These are phyloP conservation scores for Pandemis corylana DNA, from an alignment of 2,888 invertebrate genomes.

Conservation along the genomic window DNA sequence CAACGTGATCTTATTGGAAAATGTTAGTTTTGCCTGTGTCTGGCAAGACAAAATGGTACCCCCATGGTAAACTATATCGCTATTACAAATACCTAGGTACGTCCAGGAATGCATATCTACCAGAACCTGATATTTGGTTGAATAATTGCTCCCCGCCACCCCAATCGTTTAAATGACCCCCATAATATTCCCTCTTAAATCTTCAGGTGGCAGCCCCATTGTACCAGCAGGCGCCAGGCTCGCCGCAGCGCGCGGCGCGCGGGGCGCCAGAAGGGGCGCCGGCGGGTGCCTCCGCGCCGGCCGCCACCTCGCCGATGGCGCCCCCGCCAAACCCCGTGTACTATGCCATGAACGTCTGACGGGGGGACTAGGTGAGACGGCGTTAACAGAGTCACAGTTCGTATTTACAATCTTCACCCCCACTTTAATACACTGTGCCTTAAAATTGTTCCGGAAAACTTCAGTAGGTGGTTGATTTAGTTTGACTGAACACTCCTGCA, in stretches of 20 bases:
- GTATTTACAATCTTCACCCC: no score
- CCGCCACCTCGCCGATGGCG: constrained; percentile 80
- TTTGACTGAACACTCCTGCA: no score
- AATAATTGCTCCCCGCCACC: no score
- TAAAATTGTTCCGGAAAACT: no score
- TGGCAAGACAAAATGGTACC: background rate
- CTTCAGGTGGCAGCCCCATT: constrained; percentile 75
- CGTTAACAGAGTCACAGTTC: background rate
- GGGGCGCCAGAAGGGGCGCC: constrained; percentile 87
- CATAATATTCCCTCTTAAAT: background rate
- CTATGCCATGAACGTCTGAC: constrained; percentile 95
- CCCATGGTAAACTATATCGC: no score
- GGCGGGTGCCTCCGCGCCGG: constrained; percentile 70
- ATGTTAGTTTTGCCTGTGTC: background rate
- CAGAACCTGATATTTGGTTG: no score
- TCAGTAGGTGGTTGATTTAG: no score
- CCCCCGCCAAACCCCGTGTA: constrained; percentile 86
- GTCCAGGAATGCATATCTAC: no score
- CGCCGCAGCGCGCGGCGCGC: constrained; percentile 88
- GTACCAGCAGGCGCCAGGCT: constrained; percentile 83
- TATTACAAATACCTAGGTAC: no score
- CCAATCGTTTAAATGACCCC: no score
- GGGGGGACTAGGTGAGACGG: constrained; percentile 83
- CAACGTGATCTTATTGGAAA: no score
- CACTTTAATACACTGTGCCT: no score